Percentiles rank a stretch among this genome's conserved stretches.
These are phyloP conservation scores for Plestiodon gilberti DNA, from an alignment of 2,113 vertebrate genomes.

Conservation along the genomic window DNA sequence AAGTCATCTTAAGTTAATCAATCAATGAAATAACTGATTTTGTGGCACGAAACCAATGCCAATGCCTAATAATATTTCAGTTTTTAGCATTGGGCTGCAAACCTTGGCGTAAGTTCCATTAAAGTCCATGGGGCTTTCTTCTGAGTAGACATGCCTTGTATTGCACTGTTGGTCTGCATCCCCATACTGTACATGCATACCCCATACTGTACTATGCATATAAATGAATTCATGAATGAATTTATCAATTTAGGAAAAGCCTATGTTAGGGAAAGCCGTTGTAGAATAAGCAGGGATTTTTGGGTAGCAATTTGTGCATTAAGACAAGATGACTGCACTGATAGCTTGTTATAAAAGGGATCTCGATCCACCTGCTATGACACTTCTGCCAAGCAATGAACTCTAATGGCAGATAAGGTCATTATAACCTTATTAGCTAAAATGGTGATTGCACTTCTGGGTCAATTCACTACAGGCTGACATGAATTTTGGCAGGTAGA, in stretches of 20 bases:
- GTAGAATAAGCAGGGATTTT: conserved; percentile 26
- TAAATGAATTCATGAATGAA: conserved; percentile 19
- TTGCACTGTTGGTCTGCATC: background rate
- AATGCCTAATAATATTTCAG: background rate
- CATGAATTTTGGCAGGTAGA: conserved; percentile 47
- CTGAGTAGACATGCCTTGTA: no score
- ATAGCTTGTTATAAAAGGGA: conserved; percentile 47
- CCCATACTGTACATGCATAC: conserved; percentile 44
- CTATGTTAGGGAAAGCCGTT: conserved; percentile 12
- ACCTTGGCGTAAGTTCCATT: no score
- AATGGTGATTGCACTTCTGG: conserved; percentile 42
- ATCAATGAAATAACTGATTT: background rate
- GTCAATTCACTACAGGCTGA: conserved; percentile 22
- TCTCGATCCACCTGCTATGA: conserved; percentile 37
- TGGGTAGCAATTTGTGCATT: conserved; percentile 47
- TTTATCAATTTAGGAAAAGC: conserved; percentile 18
- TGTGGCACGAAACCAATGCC: background rate
- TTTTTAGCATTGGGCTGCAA: background rate
- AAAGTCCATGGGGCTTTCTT: no score
- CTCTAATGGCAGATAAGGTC: conserved; percentile 51
- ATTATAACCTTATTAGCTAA: conserved; percentile 61
- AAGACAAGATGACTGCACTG: conserved; percentile 23
- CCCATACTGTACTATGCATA: conserved; percentile 25
- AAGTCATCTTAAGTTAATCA: background rate
- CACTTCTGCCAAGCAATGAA: conserved; percentile 50